phyloP scores from a whole-genome alignment of 1,140 invertebrate genomes.

The Diabrotica undecimpunctata region DNA sequence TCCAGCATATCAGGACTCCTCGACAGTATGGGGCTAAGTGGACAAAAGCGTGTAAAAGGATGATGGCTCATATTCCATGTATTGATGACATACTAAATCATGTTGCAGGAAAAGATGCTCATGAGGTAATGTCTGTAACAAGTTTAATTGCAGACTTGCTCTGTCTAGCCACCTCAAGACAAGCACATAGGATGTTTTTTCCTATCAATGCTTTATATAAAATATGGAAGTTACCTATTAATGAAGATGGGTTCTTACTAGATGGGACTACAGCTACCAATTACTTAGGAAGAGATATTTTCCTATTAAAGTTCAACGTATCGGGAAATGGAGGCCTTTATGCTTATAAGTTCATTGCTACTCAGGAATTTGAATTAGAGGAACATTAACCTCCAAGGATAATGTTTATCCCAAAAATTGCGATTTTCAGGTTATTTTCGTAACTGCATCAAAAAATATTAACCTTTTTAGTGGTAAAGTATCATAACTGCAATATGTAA shows the following conservation, averaged over 20 bases:
- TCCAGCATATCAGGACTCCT: neutral
- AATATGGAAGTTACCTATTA: too few species aligned
- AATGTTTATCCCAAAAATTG: too few species aligned
- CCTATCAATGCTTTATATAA: neutral
- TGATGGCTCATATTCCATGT: neutral
- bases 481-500: too few species aligned
- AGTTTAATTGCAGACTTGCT: neutral
- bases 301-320: neutral
- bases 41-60: neutral
- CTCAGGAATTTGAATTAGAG: neutral
- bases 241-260: too few species aligned
- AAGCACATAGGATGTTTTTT: slow-evolving; percentile 6
- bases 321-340: neutral
- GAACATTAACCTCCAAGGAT: neutral
- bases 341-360: neutral
- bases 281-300: neutral
- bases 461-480: too few species aligned
- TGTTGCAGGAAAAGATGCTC: neutral
- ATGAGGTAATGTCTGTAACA: neutral
- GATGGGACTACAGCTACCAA: neutral
- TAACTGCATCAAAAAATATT: too few species aligned
- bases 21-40: slow-evolving; percentile 1
- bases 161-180: neutral
- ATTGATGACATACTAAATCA: neutral
- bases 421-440: too few species aligned